A percentile compares a stretch with the other conserved stretches of the same genome.
Conservation (phyloP, 2,113 vertebrate genomes). For the Thamnaconus septentrionalis region DNA sequence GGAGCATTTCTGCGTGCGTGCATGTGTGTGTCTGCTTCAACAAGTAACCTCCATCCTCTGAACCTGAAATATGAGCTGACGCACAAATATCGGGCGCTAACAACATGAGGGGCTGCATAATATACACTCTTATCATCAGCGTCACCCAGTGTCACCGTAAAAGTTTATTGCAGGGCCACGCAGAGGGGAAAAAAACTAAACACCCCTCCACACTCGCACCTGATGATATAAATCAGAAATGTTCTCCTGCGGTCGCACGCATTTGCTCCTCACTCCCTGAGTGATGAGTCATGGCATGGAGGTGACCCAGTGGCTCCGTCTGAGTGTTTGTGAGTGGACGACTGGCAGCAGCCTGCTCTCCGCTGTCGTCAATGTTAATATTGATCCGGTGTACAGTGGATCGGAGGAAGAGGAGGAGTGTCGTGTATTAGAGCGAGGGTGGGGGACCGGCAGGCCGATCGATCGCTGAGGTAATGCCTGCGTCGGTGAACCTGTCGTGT, state of each 20-base stretch:
- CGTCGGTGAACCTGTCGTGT: constrained; percentile 50
- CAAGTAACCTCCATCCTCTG: constrained; percentile 21
- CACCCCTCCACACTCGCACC: too few relatives aligned
- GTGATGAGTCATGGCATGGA: background rate
- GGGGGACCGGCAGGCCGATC: constrained; percentile 47
- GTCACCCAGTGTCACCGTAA: too few relatives aligned
- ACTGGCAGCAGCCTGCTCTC: constrained; percentile 33
- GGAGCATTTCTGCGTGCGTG: background rate
- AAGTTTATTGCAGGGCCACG: too few relatives aligned
- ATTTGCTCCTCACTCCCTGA: background rate
- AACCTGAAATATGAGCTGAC: constrained; percentile 43
- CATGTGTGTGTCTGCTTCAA: constrained; percentile 11
- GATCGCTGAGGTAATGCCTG: constrained; percentile 66
- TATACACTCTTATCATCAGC: too few relatives aligned
- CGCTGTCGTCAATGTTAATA: constrained; percentile 25
- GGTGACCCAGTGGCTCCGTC: background rate
- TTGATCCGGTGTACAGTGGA: constrained; percentile 45
- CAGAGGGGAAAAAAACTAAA: too few relatives aligned
- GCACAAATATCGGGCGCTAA: background rate
- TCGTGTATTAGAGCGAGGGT: constrained; percentile 27
- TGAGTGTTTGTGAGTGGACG: background rate
- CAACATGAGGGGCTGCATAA: too few relatives aligned
- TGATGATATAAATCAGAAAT: too few relatives aligned
- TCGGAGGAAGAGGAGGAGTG: constrained; percentile 14
- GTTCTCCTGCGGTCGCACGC: background rate